phyloP scores from a whole-genome alignment of 2,888 invertebrate genomes.

The Himalopsyche anomala region DNA sequence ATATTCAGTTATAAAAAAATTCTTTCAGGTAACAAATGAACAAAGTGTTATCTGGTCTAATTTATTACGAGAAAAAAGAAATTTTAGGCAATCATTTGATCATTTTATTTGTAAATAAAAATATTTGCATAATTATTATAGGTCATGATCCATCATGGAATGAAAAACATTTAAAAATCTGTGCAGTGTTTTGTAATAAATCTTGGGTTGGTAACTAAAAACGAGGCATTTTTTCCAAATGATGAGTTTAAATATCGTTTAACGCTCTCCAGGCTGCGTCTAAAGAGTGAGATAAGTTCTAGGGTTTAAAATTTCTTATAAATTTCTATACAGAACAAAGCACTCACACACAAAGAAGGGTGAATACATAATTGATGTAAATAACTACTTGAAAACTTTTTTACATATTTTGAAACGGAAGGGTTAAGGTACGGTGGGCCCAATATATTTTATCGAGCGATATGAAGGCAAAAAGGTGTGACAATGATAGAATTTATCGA shows the following conservation, averaged over 20 bases:
- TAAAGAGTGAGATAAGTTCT: conserved; percentile 44
- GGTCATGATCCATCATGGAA: background rate
- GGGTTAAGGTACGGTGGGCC: conserved; percentile 41
- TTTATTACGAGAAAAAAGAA: too few species aligned
- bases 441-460: conserved; percentile 2
- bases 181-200: background rate
- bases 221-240: conserved; percentile 50
- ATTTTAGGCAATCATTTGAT: too few species aligned
- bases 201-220: conserved; percentile 31
- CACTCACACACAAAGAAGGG: conserved; percentile 52
- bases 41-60: too few species aligned
- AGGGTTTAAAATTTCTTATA: conserved; percentile 48
- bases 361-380: conserved; percentile 58
- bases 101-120: too few species aligned
- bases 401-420: conserved; percentile 46
- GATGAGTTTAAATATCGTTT: background rate
- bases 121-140: too few species aligned
- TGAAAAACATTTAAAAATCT: conserved; percentile 31
- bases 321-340: conserved; percentile 50
- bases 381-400: conserved; percentile 44
- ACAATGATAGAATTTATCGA: too few species aligned
- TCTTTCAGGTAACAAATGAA: too few species aligned
- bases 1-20: too few species aligned
- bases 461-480: background rate
- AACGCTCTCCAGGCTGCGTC: conserved; percentile 23